phyloP scores from a whole-genome alignment of 2,888 invertebrate genomes.

The Heliconius cydno region DNA sequence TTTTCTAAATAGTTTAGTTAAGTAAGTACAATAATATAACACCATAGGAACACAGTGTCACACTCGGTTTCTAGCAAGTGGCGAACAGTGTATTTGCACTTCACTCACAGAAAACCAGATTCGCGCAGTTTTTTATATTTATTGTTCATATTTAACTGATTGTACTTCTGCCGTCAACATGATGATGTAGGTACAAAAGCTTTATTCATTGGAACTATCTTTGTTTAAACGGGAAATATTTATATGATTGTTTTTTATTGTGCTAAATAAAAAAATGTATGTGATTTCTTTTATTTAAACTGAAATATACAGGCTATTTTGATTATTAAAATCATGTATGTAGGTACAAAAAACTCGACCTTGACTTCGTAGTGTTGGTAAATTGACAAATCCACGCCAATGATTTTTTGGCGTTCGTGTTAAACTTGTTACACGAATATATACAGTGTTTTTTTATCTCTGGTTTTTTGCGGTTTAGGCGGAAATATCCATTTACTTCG shows the following conservation, averaged over 20 bases:
- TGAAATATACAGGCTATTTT: background rate
- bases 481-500: background rate
- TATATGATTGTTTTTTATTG: slow-evolving; percentile 6
- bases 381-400: background rate
- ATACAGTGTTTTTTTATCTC: background rate
- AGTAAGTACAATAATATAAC: background rate
- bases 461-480: background rate
- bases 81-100: background rate
- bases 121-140: slow-evolving; percentile 7
- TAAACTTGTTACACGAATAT: background rate
- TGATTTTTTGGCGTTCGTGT: background rate
- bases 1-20: background rate
- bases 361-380: background rate
- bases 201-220: slow-evolving; percentile 5
- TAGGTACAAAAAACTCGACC: background rate
- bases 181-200: background rate
- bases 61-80: background rate
- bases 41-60: background rate
- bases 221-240: slow-evolving; percentile 8
- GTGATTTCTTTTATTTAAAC: background rate
- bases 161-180: slow-evolving; percentile 3
- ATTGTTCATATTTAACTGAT: slow-evolving; percentile 11
- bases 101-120: slow-evolving; percentile 20
- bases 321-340: background rate
- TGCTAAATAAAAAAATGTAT: background rate